phyloP scores from a whole-genome alignment of 1,140 invertebrate genomes.

The honey bee (Apis mellifera) region Amel_HAv3.1 CM009945.2:7004001-7004500 shows the following conservation, averaged over 20 bases:
- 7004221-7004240: conserved; percentile 54
- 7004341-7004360: conserved; percentile 7
- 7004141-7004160: conserved; percentile 48
- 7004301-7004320: conserved; percentile 13
- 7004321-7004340: conserved; percentile 29
- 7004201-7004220: conserved; percentile 21
- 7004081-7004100: too few relatives aligned
- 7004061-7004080: background rate
- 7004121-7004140: background rate
- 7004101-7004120: too few relatives aligned
- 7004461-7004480: conserved; percentile 2
- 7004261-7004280: conserved; percentile 42
- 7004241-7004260: conserved; percentile 60
- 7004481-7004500: background rate
- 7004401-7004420: conserved; percentile 26
- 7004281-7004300: background rate
- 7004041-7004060: background rate
- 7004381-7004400: conserved; percentile 19
- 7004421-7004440: background rate
- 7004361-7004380: conserved; percentile 9
- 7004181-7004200: conserved; percentile 18
- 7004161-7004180: conserved; percentile 25
- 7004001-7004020: too few relatives aligned
- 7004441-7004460: conserved; percentile 15
- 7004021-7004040: background rate